phyloP scores from a whole-genome alignment of 2,113 vertebrate species.

The Vulpes vulpes region DNA sequence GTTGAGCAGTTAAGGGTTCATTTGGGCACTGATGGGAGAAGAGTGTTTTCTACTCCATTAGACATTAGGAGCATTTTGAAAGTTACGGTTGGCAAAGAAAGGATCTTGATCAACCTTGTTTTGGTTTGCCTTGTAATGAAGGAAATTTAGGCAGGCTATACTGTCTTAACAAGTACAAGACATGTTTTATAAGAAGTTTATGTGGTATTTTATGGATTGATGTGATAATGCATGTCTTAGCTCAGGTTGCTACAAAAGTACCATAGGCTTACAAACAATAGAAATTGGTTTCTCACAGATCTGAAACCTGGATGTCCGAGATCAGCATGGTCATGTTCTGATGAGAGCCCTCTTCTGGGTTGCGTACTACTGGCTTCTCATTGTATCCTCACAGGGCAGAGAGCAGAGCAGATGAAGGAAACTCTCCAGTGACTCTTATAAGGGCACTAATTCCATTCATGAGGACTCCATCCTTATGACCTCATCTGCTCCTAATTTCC shows the following conservation, averaged over 20 bases:
- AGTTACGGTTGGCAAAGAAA: neutral
- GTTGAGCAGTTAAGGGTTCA: neutral
- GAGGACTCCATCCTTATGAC: neutral
- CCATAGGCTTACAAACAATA: neutral
- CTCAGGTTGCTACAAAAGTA: neutral
- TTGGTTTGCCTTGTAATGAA: neutral
- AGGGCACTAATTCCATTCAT: neutral
- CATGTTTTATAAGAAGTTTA: neutral
- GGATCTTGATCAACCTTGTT: neutral
- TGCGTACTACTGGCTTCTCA: neutral
- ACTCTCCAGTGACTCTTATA: neutral
- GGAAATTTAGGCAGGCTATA: neutral
- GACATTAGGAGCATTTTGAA: slow-evolving; percentile 35
- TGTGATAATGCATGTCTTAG: neutral
- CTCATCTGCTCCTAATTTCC: neutral
- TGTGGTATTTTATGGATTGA: neutral
- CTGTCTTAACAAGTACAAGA: neutral
- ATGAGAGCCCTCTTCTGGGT: neutral
- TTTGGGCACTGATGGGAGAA: neutral
- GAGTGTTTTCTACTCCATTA: neutral
- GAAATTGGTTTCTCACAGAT: neutral
- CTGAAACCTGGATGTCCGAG: neutral
- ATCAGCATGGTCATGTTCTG: neutral
- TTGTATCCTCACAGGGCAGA: neutral
- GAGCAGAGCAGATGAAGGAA: neutral